Evolutionary conservation across 2,113 vertebrate species (phyloP).

Genomic region (Sapajus apella): DNA sequence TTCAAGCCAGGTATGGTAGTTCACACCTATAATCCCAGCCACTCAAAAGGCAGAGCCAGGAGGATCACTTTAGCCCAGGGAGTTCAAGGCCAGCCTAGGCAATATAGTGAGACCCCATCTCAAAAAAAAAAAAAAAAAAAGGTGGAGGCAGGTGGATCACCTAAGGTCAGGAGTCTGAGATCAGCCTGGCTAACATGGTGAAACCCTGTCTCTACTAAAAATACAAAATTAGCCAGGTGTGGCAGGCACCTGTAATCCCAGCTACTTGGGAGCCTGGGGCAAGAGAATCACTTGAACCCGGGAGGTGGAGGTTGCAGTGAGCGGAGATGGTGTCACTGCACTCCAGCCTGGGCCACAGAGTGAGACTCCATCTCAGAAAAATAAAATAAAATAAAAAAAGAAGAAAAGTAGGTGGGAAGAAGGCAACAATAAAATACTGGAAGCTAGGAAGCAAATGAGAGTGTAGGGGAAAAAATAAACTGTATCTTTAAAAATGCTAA

Average conservation of each 20-base stretch:
- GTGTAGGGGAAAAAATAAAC: neutral
- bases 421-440: neutral
- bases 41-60: neutral
- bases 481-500: constrained; percentile 1
- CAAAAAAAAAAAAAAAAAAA: neutral
- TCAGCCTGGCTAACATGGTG: too few species aligned
- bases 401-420: neutral
- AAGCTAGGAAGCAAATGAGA: neutral
- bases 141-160: too few species aligned
- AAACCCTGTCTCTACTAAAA: too few species aligned
- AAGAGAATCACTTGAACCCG: too few species aligned
- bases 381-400: neutral
- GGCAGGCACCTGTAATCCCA: too few species aligned
- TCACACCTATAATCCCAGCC: neutral
- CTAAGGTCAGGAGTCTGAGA: too few species aligned
- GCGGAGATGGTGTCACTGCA: too few species aligned
- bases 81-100: neutral
- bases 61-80: neutral
- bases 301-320: too few species aligned
- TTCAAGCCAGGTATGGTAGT: neutral
- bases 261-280: too few species aligned
- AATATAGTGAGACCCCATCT: neutral
- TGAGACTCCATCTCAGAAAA: neutral
- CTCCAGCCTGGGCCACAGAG: neutral
- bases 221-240: too few species aligned